Base-by-base conservation (phyloP, 2,888 invertebrate species). In the Sympetrum striolatum region DNA sequence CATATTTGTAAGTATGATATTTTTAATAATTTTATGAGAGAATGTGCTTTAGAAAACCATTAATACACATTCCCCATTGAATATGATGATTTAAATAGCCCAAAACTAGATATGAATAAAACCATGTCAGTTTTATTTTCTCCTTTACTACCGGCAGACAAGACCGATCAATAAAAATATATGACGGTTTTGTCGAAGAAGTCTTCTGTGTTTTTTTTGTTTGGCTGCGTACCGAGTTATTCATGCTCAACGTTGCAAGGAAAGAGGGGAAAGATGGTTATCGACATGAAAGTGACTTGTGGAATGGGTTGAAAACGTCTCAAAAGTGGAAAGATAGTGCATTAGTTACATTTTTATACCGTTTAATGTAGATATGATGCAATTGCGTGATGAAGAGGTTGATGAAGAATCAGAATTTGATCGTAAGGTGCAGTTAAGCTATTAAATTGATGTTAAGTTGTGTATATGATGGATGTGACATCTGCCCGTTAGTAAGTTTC, bases 101-200 rank as follows among this genome's bases (percentile, higher is more conserved):
- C 25, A 48, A 60, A 86, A 60, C 86, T 86, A 60, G 86, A 37
- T 86, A 86, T 86, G 86, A 86, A 64, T 86, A 86, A 86, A 60
- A 37, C 31, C 86, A 37, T 64, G 58, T 86, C 60, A 60, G 86
- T 86, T 86, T 86, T 86, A 86, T 86, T 86, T 86, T 86, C 86
- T 86, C 86, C 86, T 86, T 82, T 86, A 86, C 86, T 37, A 64
- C 86, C 86, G 86, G 86, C 86, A 60, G 86, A 86, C 86, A 86
- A 60, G 86, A 86, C 86, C 86, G 86, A 86, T 86, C 86, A 86
- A 86, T 86, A 86, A 86, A 86, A 86, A 86, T 86, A 86, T 86
- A 86, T 86, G 86, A 86, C 86, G 86, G 86, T 86, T 86, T 86
- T 86, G 86, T 86, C 86, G 86, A 86, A 86, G 86, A 86, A 86